Percentiles rank a stretch among this genome's conserved stretches.
Evolutionary conservation across 2,113 vertebrate species (phyloP).

Genomic region (Uria lomvia): DNA sequence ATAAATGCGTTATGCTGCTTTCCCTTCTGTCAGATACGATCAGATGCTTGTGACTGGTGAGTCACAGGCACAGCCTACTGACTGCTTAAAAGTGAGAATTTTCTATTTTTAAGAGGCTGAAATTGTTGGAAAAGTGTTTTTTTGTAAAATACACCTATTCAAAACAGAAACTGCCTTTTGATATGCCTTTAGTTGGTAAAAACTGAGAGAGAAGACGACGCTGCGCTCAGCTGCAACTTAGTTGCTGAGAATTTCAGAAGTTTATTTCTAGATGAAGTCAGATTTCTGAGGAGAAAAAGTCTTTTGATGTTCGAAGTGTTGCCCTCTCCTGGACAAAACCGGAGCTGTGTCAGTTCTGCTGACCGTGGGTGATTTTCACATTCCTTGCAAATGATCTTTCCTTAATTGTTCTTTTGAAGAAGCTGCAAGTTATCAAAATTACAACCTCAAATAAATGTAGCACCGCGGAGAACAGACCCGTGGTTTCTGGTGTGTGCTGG

Average conservation of each 20-base stretch:
- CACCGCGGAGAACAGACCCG: neutral
- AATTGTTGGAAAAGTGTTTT: neutral
- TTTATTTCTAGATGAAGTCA: neutral
- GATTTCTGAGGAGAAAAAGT: neutral
- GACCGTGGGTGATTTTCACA: neutral
- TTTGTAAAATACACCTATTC: neutral
- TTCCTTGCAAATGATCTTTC: neutral
- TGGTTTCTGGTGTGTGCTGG: neutral
- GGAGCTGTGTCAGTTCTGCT: neutral
- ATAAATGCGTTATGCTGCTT: neutral
- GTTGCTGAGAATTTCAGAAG: neutral
- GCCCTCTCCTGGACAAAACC: slow-evolving; percentile 25
- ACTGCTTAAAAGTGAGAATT: neutral
- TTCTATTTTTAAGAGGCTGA: neutral
- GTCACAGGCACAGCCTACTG: slow-evolving; percentile 35
- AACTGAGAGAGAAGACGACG: neutral
- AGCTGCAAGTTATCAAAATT: neutral
- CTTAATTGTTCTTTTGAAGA: neutral
- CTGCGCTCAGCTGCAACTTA: neutral
- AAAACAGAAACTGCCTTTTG: neutral
- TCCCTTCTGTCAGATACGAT: neutral
- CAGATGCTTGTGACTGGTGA: slow-evolving; percentile 59
- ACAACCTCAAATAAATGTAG: neutral
- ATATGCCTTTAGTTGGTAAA: neutral
- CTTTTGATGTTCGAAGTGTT: neutral